Evolutionary conservation across 2,888 invertebrate species (phyloP).

Genomic region (Dasypogon diadema): DNA sequence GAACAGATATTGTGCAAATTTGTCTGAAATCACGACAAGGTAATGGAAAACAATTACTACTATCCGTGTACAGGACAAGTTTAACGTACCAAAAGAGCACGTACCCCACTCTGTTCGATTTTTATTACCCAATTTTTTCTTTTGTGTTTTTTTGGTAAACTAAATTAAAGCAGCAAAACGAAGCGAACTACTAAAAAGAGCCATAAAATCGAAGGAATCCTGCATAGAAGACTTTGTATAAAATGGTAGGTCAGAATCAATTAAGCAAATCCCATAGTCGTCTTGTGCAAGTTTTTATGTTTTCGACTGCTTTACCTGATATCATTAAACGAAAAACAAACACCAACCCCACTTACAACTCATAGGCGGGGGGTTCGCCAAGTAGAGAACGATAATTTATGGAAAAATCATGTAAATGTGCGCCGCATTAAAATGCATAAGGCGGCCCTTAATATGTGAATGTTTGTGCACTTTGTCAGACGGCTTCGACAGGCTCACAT

Average conservation of each 20-base stretch:
- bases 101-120: too few species aligned
- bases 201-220: neutral
- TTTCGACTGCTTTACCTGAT: slow-evolving; percentile 42
- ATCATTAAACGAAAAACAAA: slow-evolving; percentile 40
- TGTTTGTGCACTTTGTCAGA: slow-evolving; percentile 41
- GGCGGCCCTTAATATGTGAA: slow-evolving; percentile 46
- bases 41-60: too few species aligned
- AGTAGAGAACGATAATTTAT: slow-evolving; percentile 44
- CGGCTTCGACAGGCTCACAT: slow-evolving; percentile 30
- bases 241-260: slow-evolving; percentile 19
- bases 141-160: too few species aligned
- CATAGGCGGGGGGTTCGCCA: slow-evolving; percentile 34
- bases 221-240: neutral
- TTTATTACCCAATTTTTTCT: too few species aligned
- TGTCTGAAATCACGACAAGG: too few species aligned
- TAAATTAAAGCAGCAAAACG: too few species aligned
- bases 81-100: too few species aligned
- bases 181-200: neutral
- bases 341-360: slow-evolving; percentile 35
- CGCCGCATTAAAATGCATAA: slow-evolving; percentile 49
- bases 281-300: slow-evolving; percentile 35
- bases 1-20: too few species aligned
- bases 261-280: slow-evolving; percentile 20
- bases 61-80: too few species aligned
- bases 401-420: slow-evolving; percentile 49